A percentile compares a stretch with the other conserved stretches of the same genome.
These are phyloP conservation scores for Labeo catla DNA, from an alignment of 2,113 vertebrate genomes.

Conservation along the genomic window DNA sequence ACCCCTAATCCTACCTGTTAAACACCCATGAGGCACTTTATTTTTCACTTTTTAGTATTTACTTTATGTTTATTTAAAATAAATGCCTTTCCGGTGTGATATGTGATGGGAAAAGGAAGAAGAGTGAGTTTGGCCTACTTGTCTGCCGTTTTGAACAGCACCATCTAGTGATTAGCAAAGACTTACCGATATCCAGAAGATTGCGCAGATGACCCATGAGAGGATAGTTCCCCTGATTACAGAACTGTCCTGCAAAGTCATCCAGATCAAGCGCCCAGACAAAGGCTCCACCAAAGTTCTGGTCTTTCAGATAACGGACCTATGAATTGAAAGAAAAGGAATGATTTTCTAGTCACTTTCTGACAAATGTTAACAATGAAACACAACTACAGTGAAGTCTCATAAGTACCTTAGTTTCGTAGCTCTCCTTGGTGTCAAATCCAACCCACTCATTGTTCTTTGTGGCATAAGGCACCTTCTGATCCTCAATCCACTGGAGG, in stretches of 20 bases:
- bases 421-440: slow-evolving; percentile 79
- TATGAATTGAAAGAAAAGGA: slow-evolving; percentile 47
- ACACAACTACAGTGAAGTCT: neutral
- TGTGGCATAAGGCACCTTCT: slow-evolving; percentile 81
- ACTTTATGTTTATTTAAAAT: too few species aligned
- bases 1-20: too few species aligned
- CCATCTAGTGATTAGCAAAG: neutral
- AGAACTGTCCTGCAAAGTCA: slow-evolving; percentile 82
- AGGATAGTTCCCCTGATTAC: slow-evolving; percentile 75
- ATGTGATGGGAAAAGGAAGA: too few species aligned
- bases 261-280: slow-evolving; percentile 86
- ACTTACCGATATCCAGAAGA: slow-evolving; percentile 70
- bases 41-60: too few species aligned
- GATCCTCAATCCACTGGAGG: slow-evolving; percentile 76
- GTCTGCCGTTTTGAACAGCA: neutral
- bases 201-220: slow-evolving; percentile 75
- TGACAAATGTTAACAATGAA: neutral
- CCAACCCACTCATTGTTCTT: slow-evolving; percentile 81
- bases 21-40: too few species aligned
- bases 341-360: neutral
- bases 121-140: neutral
- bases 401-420: slow-evolving; percentile 74
- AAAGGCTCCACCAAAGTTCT: slow-evolving; percentile 82
- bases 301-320: slow-evolving; percentile 79
- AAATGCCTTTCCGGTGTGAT: too few species aligned